Percentiles rank a stretch among this genome's conserved stretches.
phyloP scores from a whole-genome alignment of 1,140 invertebrate genomes.

The Papilio xuthus region DNA sequence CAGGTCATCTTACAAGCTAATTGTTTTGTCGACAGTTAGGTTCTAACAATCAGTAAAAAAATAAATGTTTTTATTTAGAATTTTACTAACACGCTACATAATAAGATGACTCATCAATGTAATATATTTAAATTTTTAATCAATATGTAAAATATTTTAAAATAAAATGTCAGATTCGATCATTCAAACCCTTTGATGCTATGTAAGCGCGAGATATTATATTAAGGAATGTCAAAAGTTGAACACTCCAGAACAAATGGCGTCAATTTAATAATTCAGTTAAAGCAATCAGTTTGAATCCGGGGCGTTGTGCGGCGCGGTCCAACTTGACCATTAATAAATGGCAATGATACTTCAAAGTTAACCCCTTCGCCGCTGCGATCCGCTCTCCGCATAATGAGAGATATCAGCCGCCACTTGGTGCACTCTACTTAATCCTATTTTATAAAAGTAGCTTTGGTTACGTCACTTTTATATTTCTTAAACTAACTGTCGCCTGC shows the following conservation, averaged over 20 bases:
- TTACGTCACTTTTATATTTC: constrained; percentile 13
- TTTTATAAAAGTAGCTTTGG: constrained; percentile 29
- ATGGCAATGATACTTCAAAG: constrained; percentile 80
- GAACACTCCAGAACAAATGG: constrained; percentile 63
- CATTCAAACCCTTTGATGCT: not conserved
- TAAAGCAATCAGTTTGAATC: constrained; percentile 72
- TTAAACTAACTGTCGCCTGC: too few species aligned
- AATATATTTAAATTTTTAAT: not conserved
- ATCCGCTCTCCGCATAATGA: constrained; percentile 60
- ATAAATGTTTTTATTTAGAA: too few species aligned
- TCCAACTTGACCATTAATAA: constrained; percentile 80
- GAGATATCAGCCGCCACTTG: constrained; percentile 64
- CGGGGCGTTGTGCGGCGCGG: constrained; percentile 56
- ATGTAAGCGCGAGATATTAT: not conserved
- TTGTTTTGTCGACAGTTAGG: too few species aligned
- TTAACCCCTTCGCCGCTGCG: constrained; percentile 68
- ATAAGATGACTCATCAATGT: not conserved
- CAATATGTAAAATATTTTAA: too few species aligned
- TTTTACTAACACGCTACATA: too few species aligned
- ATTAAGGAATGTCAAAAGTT: constrained; percentile 36
- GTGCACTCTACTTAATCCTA: constrained; percentile 45
- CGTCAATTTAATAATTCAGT: constrained; percentile 75
- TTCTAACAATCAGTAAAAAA: not conserved
- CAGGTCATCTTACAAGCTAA: too few species aligned
- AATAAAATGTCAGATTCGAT: not conserved